Conservation (phyloP, 2,113 vertebrate species). For the Strix aluco region DNA sequence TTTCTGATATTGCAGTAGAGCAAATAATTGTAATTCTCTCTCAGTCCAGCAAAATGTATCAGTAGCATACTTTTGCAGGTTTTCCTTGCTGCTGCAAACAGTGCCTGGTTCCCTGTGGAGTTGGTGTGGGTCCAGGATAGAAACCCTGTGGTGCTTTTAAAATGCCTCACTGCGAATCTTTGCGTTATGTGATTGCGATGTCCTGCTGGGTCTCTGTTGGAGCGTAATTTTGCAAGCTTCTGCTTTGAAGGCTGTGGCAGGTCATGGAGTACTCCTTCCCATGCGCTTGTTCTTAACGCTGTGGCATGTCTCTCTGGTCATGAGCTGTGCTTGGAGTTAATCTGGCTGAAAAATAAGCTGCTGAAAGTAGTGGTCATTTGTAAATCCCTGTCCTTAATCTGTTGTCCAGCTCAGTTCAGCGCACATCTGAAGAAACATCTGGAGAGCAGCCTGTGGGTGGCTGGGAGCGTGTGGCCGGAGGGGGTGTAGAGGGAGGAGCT, state of each 20-base stretch:
- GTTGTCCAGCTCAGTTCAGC: neutral
- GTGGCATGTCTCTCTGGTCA: rapidly evolving
- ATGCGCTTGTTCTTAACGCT: neutral
- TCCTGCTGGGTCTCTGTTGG: neutral
- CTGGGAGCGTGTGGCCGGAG: neutral
- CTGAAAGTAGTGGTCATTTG: neutral
- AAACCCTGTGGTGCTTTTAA: neutral
- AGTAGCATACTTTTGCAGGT: neutral
- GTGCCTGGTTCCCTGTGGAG: neutral
- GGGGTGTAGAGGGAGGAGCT: neutral
- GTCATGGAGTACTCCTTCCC: neutral
- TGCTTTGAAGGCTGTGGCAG: neutral
- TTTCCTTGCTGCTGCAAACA: neutral
- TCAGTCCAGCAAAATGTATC: neutral
- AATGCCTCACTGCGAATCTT: neutral
- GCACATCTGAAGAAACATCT: rapidly evolving
- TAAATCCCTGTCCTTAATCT: neutral
- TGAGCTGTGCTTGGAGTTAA: neutral
- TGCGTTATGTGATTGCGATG: rapidly evolving
- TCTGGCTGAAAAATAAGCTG: neutral
- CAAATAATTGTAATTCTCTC: neutral
- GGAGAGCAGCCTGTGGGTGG: rapidly evolving
- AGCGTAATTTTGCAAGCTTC: neutral
- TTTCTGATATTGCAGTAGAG: neutral
- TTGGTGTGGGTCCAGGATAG: neutral